Evolutionary conservation across 2,797 vertebrate species (phyloP), one percentile per base, ranked within the genome.

Genomic region (Mus caroli): DNA sequence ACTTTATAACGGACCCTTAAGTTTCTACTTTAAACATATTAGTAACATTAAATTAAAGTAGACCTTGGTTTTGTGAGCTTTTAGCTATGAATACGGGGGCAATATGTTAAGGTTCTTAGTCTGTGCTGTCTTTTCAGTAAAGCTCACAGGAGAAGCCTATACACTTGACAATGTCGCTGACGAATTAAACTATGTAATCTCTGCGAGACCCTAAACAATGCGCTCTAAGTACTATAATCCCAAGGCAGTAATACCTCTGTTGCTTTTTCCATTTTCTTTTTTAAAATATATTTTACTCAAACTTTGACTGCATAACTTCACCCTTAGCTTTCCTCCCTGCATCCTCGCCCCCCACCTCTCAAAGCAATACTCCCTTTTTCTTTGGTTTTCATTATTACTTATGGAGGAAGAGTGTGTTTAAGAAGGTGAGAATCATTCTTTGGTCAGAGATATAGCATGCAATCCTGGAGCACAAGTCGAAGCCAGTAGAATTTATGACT

Each of bases 401-500:
- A 43, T 62, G 56, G 26, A 83, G n/a, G 28, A 28, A 83, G 9
- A 40, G 6, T 87, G 3, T 64, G 13, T 80, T 90, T 31, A 88
- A 92, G 46, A 75, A 90, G 13, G 24, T 89, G 4, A 93, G 28
- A n/a, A 58, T 24, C 58, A 12, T 56, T 67, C 76, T 73, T 90
- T 90, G 93, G 54, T 62, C 84, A 86, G 40, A 46, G 40, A 4
- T 6, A 0, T 34, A 91, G 15, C 37, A 77, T 73, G 22, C 6
- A 46, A 34, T 87, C 79, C 87, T 3, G 19, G 78, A 75, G 24
- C 28, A 62, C 4, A 13, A 90, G 17, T 67, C 1, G 6, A 91
- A 54, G 67, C 64, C 71, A 96, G 20, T 8, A 90, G n/a, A 90
- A 64, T 88, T 95, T 43, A 83, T 26, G 60, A 92, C 67, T 73